Base-by-base conservation (phyloP, 2,113 vertebrate species). In the Corythornis vintsioides region DNA sequence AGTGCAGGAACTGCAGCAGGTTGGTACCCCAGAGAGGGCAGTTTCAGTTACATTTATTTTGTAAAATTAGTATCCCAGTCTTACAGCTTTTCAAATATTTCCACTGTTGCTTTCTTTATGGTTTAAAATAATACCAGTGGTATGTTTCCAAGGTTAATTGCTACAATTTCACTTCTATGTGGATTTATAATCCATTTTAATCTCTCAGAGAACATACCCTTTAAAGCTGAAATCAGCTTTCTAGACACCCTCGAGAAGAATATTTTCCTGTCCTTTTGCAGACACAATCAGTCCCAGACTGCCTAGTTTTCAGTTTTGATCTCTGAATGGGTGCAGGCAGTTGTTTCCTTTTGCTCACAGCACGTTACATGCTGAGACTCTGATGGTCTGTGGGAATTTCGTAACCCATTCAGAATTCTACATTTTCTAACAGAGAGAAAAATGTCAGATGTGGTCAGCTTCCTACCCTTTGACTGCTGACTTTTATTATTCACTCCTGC, bases 401-500 rank as follows among this genome's bases (percentile, higher is more conserved):
- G 75, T 52, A 92, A 89, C 89, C 45, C 19, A 10, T 78, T 86
- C 25, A 35, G 52, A 80, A 94, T 95, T 92, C 60, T 65, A 69
- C 60, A 25, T 92, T 94, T 88, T 83, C 65, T 81, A 88, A 61
- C 56, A 74, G 29, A 83, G 56, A 81, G 48, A 50, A 50, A 88
- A 88, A 94, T 71, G 71, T 91, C 89, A 89, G 77, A 70, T 74
- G 75, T 77, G 92, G 94, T 92, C 94, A 95, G 75, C 81, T 88
- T 82, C 53, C 88, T 64, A 64, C 45, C 69, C 94, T 89, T 94
- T 96, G 86, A 94, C 50, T 53, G 69, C 65, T 50, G 55, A 92
- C 70, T 93, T 96, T 95, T 95, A 88, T 96, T 96, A 95, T 92
- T 91, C 91, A 71, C 61, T 83, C 59, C 73, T 92, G 52, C 59